A percentile compares a stretch with the other conserved stretches of the same genome.
Conservation (phyloP, 2,797 vertebrate species). For the Nyctalus aviator region DNA sequence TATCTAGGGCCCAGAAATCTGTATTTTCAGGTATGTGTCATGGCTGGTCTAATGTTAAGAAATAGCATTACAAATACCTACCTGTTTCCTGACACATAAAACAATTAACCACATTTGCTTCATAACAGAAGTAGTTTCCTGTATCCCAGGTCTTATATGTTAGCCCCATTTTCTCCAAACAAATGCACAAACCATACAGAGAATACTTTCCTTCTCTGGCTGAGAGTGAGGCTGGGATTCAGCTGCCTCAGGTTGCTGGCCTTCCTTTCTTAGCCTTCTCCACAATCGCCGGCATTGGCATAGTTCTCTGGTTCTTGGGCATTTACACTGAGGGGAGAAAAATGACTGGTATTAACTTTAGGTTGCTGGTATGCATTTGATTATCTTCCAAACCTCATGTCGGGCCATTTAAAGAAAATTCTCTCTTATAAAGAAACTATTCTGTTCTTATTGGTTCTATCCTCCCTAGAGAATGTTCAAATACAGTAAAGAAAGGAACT, state of each 20-base stretch:
- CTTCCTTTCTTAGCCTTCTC: conserved; percentile 40
- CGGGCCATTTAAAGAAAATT: conserved; percentile 50
- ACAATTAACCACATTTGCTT: conserved; percentile 23
- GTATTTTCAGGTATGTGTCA: background rate
- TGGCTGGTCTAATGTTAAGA: background rate
- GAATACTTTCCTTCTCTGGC: conserved; percentile 67
- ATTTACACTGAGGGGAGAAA: conserved; percentile 59
- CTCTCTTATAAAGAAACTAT: conserved; percentile 2
- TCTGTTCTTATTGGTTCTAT: background rate
- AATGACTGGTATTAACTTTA: conserved; percentile 32
- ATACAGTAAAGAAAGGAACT: background rate
- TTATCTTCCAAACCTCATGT: conserved; percentile 38
- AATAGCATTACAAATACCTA: background rate
- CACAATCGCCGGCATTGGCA: conserved; percentile 41
- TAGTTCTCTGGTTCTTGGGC: background rate
- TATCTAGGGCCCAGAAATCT: background rate
- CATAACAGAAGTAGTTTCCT: background rate
- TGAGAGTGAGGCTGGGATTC: background rate
- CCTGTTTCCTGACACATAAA: background rate
- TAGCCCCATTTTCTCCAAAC: conserved; percentile 16
- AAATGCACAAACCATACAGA: background rate
- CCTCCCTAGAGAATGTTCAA: background rate
- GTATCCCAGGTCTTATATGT: background rate
- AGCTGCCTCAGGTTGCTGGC: background rate
- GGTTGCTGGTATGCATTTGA: background rate